Base-by-base conservation (phyloP, 2,888 invertebrate genomes). In the Heliconius cydno region DNA sequence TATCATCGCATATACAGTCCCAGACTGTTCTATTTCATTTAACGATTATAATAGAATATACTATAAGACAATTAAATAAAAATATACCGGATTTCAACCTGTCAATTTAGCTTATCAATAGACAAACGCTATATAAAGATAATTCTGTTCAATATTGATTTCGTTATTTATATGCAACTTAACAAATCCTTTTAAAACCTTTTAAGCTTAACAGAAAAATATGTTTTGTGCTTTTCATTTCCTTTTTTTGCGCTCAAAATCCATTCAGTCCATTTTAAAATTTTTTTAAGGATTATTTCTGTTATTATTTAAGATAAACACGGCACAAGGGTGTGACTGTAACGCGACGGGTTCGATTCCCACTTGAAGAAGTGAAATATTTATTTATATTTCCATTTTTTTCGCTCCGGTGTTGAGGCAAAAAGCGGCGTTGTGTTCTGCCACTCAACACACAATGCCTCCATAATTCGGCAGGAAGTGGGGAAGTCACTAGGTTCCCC, bases 131-230 rank as follows among this genome's bases (percentile, higher is more conserved):
- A 68, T 41, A 68, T n/a, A 68, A 68, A 68, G 68, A 25, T 68
- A n/a, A 38, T 67, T 22, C 46, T 46, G 15, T 15, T 38, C 38
- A 38, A 68, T 68, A 68, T 68, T 68, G 38, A 68, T 68, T 41
- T 68, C 13, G 68, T 68, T 68, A 68, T 68, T 68, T 68, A 68
- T 68, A 68, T 68, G 25, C 41, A 68, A 68, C 68, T 68, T 41
- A 68, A 41, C 68, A 68, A 68, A 25, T n/a, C 41, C 15, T 68
- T 67, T 68, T 38, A 41, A 68, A 68, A 41, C n/a, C 68, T 41
- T 41, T 68, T 68, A 68, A n/a, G 41, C 25, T 68, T 68, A 41
- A 34, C 25, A 13, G 68, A 68, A 41, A 41, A 13, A 41, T 68
- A 41, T 22, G 38, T 68, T 41, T 41, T 25, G 12, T 41, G 6